These are phyloP conservation scores for Festucalex cinctus DNA, from an alignment of 2,113 vertebrate genomes.

Conservation along the genomic window DNA sequence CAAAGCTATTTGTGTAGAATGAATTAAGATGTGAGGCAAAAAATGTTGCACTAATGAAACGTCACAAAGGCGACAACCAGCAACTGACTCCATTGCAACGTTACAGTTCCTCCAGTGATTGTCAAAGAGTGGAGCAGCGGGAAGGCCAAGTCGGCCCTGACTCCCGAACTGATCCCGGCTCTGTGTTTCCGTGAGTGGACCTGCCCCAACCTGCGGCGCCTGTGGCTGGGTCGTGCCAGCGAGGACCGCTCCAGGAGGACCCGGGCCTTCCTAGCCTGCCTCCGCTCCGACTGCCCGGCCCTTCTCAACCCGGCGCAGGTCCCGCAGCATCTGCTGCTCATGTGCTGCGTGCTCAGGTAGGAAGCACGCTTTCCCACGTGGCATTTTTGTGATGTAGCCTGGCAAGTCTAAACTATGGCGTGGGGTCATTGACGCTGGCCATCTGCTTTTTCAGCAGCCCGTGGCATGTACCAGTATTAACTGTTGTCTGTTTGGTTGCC, in stretches of 20 bases:
- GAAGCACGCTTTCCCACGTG: not conserved
- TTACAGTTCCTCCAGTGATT: constrained; percentile 84
- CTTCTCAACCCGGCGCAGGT: constrained; percentile 88
- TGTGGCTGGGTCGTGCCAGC: constrained; percentile 88
- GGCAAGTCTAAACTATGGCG: not conserved
- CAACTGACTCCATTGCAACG: not conserved
- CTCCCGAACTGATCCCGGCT: constrained; percentile 86
- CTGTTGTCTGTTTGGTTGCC: too few species aligned
- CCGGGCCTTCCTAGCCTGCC: constrained; percentile 87
- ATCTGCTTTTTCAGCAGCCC: too few species aligned
- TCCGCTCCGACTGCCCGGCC: constrained; percentile 87
- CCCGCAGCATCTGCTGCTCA: constrained; percentile 88
- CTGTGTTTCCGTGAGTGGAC: constrained; percentile 91
- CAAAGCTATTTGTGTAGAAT: too few species aligned
- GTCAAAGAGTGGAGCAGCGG: constrained; percentile 91
- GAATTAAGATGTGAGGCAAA: too few species aligned
- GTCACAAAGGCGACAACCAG: not conserved
- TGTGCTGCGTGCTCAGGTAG: constrained; percentile 92
- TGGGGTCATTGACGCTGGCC: too few species aligned
- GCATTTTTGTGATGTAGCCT: not conserved
- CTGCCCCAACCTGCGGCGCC: constrained; percentile 86
- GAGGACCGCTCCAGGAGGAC: constrained; percentile 90
- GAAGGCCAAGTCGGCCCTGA: constrained; percentile 89
- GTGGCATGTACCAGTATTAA: too few species aligned
- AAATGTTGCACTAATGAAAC: too few species aligned